Base-by-base conservation (phyloP, 2,888 invertebrate genomes). In the Drosophila antonietae region DNA sequence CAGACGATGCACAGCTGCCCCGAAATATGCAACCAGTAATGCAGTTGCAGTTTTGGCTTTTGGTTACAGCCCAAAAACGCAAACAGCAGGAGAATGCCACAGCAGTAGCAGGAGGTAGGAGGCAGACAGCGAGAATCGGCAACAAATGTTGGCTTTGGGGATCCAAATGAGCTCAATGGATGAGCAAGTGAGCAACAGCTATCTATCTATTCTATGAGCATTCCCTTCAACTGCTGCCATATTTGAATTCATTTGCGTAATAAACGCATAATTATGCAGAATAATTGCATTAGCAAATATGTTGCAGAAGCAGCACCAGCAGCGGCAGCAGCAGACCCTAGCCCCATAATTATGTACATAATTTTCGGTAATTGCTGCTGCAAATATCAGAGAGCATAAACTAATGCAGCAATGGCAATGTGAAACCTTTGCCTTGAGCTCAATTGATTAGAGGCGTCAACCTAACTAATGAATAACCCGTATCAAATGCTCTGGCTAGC, bases 271-370 rank as follows among this genome's bases (percentile, higher is more conserved):
- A 88, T 86, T 88, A 81, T 88, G 78, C 75, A 59, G 73, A 80
- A 75, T 88, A 81, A 88, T 86, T 86, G 80, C 86, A 85, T 85
- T 78, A 68, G 76, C 83, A 88, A 82, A 79, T 86, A 81, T 78
- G 69, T 55, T 39, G 66, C 63, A 56, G 59, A 68, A 49, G 57
- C 66, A n/a, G 55, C 66, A 49, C 55, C 66, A n/a, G 55, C 66
- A 39, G 66, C 63, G 49, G 59, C 69, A 49, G 57, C 66, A n/a
- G 55, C 66, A 69, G 77, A 55, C 43, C 53, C 59, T 23, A 56
- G 23, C 56, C 39, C 18, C 53, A 73, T 69, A 83, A 86, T 78
- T 78, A 80, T 76, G 68, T 64, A 53, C 72, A 72, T 70, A 60
- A 73, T 73, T 78, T 51, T 60, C 5, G 63, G 41, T 78, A 73